Conservation (phyloP, 2,113 vertebrate genomes). For the Chaetorhynchus papuensis region DNA sequence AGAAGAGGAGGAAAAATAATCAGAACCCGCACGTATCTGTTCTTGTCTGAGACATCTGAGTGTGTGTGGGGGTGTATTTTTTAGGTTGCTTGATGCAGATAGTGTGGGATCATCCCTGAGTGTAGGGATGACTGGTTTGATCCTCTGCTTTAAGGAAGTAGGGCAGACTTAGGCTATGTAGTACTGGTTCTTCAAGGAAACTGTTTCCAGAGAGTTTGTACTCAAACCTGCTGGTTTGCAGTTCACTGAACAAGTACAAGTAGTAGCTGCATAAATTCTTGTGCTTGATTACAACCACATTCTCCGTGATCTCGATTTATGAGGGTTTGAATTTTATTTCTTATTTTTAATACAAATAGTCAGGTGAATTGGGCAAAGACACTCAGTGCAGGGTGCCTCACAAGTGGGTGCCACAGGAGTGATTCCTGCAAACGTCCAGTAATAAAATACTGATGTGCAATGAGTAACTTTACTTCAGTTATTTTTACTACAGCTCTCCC, state of each 20-base stretch:
- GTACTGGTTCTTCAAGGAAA: conserved; percentile 29
- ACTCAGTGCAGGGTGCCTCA: neutral
- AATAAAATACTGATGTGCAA: neutral
- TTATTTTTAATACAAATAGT: neutral
- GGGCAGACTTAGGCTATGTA: neutral
- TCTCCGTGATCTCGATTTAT: neutral
- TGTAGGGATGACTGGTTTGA: neutral
- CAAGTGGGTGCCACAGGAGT: neutral
- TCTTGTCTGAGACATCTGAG: neutral
- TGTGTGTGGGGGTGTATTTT: neutral
- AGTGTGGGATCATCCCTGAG: neutral
- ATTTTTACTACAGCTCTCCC: neutral
- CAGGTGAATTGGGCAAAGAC: neutral
- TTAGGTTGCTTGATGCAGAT: neutral
- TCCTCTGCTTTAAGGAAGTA: neutral
- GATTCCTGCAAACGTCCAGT: neutral
- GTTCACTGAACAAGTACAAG: neutral
- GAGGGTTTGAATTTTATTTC: neutral
- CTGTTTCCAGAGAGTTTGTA: neutral
- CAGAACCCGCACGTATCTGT: neutral
- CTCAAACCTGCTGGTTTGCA: neutral
- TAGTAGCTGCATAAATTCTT: neutral
- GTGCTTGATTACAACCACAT: neutral
- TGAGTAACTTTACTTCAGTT: neutral
- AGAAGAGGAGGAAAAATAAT: neutral